Evolutionary conservation across 2,113 vertebrate genomes (phyloP).

Genomic region (Catharus fuscescens): DNA sequence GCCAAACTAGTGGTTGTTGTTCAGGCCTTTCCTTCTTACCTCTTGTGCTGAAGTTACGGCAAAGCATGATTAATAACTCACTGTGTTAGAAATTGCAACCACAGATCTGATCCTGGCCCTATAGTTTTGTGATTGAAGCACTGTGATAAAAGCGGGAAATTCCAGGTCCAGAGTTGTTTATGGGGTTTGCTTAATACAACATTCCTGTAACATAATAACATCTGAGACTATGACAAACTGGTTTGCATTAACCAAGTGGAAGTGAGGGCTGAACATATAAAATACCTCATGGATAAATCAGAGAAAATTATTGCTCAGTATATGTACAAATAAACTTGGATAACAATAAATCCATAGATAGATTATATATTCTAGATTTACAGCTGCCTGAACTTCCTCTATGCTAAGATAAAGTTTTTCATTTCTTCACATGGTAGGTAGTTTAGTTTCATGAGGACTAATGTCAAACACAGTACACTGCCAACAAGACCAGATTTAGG

Average conservation of each 20-base stretch:
- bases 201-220: neutral
- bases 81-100: neutral
- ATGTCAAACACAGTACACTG: neutral
- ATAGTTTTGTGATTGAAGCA: neutral
- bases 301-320: neutral
- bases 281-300: neutral
- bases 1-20: fast-evolving
- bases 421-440: neutral
- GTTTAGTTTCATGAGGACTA: neutral
- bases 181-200: neutral
- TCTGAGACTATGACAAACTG: neutral
- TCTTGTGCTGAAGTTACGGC: neutral
- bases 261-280: neutral
- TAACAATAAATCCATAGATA: neutral
- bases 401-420: neutral
- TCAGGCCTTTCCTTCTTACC: neutral
- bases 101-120: neutral
- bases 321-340: neutral
- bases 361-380: neutral
- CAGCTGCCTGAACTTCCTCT: neutral
- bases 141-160: neutral
- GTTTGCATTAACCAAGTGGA: neutral
- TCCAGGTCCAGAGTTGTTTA: neutral
- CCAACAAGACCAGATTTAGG: neutral
- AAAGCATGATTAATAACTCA: neutral